Percentiles rank a stretch among this genome's conserved stretches.
Evolutionary conservation across 2,113 vertebrate species (phyloP).

Genomic region (Centropus bengalensis): DNA sequence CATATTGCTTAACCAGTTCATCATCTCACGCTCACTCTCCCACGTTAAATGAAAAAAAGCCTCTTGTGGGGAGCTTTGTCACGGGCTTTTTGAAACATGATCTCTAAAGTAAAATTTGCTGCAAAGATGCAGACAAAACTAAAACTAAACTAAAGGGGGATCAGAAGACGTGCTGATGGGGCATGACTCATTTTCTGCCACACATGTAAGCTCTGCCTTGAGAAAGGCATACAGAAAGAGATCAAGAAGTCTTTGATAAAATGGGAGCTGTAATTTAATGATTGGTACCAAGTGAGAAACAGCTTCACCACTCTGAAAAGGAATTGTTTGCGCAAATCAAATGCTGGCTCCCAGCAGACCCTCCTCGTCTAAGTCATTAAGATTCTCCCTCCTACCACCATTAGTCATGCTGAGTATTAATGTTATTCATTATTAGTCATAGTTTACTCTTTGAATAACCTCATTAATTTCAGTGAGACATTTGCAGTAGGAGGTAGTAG

Average conservation of each 20-base stretch:
- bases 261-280: background rate
- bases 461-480: slow-evolving; percentile 60
- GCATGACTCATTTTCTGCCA: slow-evolving; percentile 19
- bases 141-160: background rate
- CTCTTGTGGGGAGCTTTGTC: background rate
- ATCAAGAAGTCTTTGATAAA: background rate
- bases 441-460: slow-evolving; percentile 40
- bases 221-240: slow-evolving; percentile 6
- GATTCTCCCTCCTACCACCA: slow-evolving; percentile 40
- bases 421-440: slow-evolving; percentile 67
- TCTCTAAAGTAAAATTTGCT: background rate
- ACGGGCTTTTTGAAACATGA: slow-evolving; percentile 47
- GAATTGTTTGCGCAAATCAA: background rate
- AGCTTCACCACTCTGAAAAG: background rate
- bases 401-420: slow-evolving; percentile 63
- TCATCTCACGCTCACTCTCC: background rate
- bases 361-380: slow-evolving; percentile 35
- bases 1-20: background rate
- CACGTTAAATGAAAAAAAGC: background rate
- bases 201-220: background rate
- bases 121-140: background rate
- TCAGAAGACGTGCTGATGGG: background rate
- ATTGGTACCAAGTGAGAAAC: background rate
- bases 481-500: slow-evolving; percentile 41
- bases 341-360: slow-evolving; percentile 33